Conservation (phyloP, 2,797 vertebrate genomes). For the Chelonia mydas region DNA sequence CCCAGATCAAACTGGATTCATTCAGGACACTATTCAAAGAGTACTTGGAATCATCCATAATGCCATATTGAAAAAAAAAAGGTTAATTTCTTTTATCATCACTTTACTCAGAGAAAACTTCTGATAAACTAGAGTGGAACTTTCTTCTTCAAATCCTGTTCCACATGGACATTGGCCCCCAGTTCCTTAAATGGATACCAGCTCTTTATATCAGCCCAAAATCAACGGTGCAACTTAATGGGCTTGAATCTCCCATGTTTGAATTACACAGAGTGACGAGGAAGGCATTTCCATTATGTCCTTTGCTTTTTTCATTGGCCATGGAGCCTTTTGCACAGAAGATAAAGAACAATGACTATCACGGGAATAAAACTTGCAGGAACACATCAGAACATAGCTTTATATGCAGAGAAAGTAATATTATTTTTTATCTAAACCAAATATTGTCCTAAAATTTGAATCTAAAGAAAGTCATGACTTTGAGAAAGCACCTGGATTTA, state of each 20-base stretch:
- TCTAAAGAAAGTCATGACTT: no score
- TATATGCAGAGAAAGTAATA: neutral
- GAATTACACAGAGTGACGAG: neutral
- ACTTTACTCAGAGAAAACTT: no score
- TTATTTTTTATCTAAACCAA: neutral
- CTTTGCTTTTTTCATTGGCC: neutral
- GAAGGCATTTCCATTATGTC: neutral
- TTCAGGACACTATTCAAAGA: no score
- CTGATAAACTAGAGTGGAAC: no score
- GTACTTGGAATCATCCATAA: no score
- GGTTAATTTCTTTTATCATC: no score
- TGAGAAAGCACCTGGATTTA: neutral
- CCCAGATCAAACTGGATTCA: no score
- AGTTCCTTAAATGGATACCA: neutral
- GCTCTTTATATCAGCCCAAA: neutral
- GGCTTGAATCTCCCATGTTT: neutral
- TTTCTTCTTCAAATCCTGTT: no score
- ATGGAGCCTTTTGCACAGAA: neutral
- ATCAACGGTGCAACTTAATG: neutral
- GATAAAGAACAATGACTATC: neutral
- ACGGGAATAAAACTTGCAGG: neutral
- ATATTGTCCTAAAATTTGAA: neutral
- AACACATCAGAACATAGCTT: neutral
- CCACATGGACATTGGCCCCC: neutral
- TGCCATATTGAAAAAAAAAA: no score